Evolutionary conservation across 2,797 vertebrate genomes (phyloP).

Genomic region (Rhyacichthys aspro): DNA sequence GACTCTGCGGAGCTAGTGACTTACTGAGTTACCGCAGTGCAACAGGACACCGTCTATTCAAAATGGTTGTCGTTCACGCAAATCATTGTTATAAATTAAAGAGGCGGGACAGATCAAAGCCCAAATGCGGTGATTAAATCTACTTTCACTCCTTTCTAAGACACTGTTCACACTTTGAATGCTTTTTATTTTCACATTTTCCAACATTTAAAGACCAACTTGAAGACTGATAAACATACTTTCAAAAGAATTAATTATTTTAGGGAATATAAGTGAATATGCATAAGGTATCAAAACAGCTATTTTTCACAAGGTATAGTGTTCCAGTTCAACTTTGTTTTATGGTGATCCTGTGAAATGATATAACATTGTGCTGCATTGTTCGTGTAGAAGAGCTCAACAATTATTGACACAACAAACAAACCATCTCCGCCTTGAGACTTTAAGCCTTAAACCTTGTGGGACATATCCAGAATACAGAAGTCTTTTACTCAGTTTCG

Average conservation of each 20-base stretch:
- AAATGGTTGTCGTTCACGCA: slow-evolving; percentile 15
- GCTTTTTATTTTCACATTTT: no score
- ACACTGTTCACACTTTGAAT: not conserved
- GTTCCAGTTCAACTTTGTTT: no score
- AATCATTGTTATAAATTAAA: slow-evolving; percentile 20
- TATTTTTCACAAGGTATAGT: no score
- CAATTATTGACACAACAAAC: slow-evolving; percentile 15
- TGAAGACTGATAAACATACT: no score
- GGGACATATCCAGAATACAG: not conserved
- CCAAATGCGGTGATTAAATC: slow-evolving; percentile 3
- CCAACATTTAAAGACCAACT: no score
- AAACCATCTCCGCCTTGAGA: not conserved
- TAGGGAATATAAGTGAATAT: no score
- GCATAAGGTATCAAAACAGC: no score
- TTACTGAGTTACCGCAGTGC: slow-evolving; percentile 16
- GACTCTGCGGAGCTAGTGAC: slow-evolving; percentile 18
- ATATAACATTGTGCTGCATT: not conserved
- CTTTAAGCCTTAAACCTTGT: not conserved
- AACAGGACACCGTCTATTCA: slow-evolving; percentile 42
- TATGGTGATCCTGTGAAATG: no score
- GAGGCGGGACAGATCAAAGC: not conserved
- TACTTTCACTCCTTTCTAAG: not conserved
- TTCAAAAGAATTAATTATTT: no score
- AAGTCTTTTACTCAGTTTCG: not conserved
- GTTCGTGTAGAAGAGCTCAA: slow-evolving; percentile 13